Conservation (phyloP, 2,113 vertebrate genomes). For the Suncus etruscus region DNA sequence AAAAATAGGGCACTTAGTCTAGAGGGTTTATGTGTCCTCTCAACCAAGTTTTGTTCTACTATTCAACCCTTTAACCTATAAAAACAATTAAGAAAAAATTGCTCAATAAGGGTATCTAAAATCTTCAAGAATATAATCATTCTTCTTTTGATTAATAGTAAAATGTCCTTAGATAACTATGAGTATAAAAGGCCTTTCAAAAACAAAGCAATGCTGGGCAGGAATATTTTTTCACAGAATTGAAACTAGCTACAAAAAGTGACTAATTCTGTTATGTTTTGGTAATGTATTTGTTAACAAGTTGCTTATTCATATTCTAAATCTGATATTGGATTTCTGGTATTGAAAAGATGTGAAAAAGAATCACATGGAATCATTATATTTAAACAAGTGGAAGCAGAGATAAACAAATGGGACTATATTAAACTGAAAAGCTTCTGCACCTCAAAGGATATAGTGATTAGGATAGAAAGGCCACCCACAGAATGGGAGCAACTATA, state of each 20-base stretch:
- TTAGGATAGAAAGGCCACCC: neutral
- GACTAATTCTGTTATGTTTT: neutral
- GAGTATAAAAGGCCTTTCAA: slow-evolving; percentile 40
- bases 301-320: neutral
- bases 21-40: neutral
- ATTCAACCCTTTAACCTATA: slow-evolving; percentile 4
- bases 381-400: too few species aligned
- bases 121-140: slow-evolving; percentile 35
- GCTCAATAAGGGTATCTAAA: slow-evolving; percentile 21
- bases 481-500: too few species aligned
- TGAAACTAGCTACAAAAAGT: neutral
- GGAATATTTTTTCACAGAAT: neutral
- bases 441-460: too few species aligned
- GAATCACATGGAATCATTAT: neutral
- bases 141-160: slow-evolving; percentile 9
- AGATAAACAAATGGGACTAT: too few species aligned
- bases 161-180: slow-evolving; percentile 32
- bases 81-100: slow-evolving; percentile 59
- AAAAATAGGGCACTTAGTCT: neutral
- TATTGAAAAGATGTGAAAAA: neutral
- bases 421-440: too few species aligned
- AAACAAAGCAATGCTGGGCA: neutral
- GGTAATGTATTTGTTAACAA: slow-evolving; percentile 6
- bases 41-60: neutral
- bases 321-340: neutral